Conservation (phyloP, 2,888 invertebrate genomes). For the Desoria tigrina region DNA sequence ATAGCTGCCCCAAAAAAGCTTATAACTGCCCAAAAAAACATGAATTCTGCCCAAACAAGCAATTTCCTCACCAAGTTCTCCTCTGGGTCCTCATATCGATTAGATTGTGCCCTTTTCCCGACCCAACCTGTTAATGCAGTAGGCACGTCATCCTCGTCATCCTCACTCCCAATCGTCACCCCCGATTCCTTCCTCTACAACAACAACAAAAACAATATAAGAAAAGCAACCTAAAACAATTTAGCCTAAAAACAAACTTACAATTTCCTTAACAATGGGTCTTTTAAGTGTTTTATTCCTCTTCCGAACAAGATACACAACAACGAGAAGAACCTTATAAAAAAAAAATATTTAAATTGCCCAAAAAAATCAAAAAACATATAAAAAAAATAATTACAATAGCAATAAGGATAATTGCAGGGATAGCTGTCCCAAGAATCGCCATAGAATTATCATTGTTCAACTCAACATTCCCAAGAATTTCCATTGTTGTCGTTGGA, state of each 20-base stretch:
- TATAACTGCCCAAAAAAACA: neutral
- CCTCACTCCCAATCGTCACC: neutral
- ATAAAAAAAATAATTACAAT: neutral
- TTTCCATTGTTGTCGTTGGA: conserved; percentile 60
- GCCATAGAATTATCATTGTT: conserved; percentile 69
- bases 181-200: neutral
- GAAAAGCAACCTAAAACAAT: neutral
- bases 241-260: conserved; percentile 57
- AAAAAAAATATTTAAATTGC: too few relatives aligned
- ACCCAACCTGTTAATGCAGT: conserved; percentile 77
- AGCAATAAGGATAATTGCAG: neutral
- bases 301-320: conserved; percentile 61
- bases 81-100: conserved; percentile 69
- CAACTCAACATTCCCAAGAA: conserved; percentile 69
- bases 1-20: too few relatives aligned
- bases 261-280: conserved; percentile 71
- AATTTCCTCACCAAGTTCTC: neutral
- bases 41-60: neutral
- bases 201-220: neutral
- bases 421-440: conserved; percentile 56
- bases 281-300: conserved; percentile 63
- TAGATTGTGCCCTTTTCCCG: conserved; percentile 71
- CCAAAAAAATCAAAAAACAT: neutral
- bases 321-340: too few relatives aligned
- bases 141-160: conserved; percentile 61